These are phyloP conservation scores for Litoditis marina DNA, from an alignment of 2,888 invertebrate species.

Conservation along the genomic window DNA sequence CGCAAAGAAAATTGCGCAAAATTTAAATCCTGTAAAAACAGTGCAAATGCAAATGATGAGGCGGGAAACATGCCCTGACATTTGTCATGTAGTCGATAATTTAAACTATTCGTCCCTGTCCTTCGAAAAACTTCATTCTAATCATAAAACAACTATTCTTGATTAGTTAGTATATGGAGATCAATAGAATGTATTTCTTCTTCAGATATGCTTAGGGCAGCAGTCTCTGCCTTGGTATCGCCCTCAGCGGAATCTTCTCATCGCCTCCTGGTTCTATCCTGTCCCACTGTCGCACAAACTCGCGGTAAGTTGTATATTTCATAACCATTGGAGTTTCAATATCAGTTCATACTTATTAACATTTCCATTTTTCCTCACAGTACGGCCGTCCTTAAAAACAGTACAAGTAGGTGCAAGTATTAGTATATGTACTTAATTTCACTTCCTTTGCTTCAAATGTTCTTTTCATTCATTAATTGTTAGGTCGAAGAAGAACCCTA, in stretches of 20 bases:
- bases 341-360: no score
- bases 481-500: slow-evolving; percentile 42
- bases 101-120: no score
- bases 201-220: slow-evolving; percentile 13
- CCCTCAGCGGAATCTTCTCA: slow-evolving; percentile 2
- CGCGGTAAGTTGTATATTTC: slow-evolving; percentile 5
- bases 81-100: no score
- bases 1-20: no score
- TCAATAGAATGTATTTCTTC: background rate
- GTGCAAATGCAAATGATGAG: no score
- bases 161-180: background rate
- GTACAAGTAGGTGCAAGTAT: no score
- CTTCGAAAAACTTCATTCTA: background rate
- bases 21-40: no score
- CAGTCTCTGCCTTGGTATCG: slow-evolving; percentile 5
- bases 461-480: background rate
- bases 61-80: no score
- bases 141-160: no score
- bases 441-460: background rate
- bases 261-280: background rate
- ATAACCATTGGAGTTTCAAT: background rate
- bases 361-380: no score
- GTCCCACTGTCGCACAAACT: background rate
- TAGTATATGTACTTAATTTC: background rate
- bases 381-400: no score